Base-by-base conservation (phyloP, 1,140 invertebrate genomes). In the Atopsyche davidsoni region DNA sequence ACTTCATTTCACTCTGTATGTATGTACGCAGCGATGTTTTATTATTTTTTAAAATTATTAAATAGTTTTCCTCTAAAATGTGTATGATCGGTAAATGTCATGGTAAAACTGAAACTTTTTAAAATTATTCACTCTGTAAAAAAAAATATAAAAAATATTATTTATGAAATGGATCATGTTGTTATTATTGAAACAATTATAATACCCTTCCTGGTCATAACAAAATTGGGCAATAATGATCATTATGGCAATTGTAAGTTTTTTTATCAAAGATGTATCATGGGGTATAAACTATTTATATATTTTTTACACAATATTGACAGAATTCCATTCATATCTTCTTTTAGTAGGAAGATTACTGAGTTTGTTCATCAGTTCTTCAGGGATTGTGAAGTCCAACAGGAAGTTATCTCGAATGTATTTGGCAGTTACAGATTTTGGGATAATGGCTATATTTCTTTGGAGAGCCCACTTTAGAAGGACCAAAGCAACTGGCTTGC, bases 321-420 rank as follows among this genome's bases (percentile, higher is more conserved):
- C 53, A 0, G 78, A 73, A 59, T 79, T 64, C 78, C 78, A 80
- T 48, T 75, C 75, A 49, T 75, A 78, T 60, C 79, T 77, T n/a
- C 58, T 47, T 19, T 60, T 60, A 11, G 46, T 54, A 16, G 65
- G 56, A 16, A 79, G 54, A 19, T 59, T 61, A 47, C 66, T 64
- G 11, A 80, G 57, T 18, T 42, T 49, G 0, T 61, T 51, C 63
- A 79, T 66, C n/a, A 72, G 61, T 17, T 68, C 53, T 0, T 65
- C 58, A 32, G 62, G 55, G 7, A 80, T 53, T 3, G 55, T 48
- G 51, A 77, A 78, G 42, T 75, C 65, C 4, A 79, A 58, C 32
- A 73, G 56, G 2, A 73, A 60, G 56, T 80, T 79, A 44, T 72
- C 67, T 21, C 46, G 35, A 28, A 80, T 76, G 52, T 75, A 75